Evolutionary conservation across 2,797 vertebrate species (phyloP).

Genomic region (Malurus splendens): DNA sequence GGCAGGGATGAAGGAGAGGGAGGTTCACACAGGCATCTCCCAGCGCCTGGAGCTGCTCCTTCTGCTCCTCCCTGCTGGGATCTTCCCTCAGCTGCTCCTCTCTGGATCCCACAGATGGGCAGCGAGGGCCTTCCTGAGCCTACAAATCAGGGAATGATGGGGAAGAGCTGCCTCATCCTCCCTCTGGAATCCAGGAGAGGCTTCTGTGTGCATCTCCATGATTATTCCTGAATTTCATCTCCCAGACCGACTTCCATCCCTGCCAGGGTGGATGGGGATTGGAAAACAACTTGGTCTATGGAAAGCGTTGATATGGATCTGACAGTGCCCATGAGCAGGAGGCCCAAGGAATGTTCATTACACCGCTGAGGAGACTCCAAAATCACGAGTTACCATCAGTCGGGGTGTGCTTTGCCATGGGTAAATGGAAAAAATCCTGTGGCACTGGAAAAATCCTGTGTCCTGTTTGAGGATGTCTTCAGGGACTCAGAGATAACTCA

Average conservation of each 20-base stretch:
- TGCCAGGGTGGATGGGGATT: fast-evolving
- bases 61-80: not conserved
- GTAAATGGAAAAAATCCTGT: not conserved
- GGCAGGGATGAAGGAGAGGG: not conserved
- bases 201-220: not conserved
- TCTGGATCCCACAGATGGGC: not conserved
- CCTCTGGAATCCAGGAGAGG: not conserved
- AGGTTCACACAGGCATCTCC: not conserved
- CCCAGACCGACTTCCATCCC: too few species aligned
- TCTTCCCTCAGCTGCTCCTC: not conserved
- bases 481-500: not conserved
- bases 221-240: not conserved
- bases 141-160: not conserved
- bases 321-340: not conserved
- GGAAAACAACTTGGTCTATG: not conserved
- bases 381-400: not conserved
- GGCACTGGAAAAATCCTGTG: not conserved
- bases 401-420: not conserved
- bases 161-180: not conserved
- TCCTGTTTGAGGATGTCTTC: not conserved
- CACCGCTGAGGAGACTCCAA: not conserved
- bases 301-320: too few species aligned
- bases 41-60: fast-evolving
- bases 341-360: not conserved
- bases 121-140: not conserved